These are phyloP conservation scores for Grammomys dolichurus DNA, from an alignment of 2,113 vertebrate species.

Conservation along the genomic window DNA sequence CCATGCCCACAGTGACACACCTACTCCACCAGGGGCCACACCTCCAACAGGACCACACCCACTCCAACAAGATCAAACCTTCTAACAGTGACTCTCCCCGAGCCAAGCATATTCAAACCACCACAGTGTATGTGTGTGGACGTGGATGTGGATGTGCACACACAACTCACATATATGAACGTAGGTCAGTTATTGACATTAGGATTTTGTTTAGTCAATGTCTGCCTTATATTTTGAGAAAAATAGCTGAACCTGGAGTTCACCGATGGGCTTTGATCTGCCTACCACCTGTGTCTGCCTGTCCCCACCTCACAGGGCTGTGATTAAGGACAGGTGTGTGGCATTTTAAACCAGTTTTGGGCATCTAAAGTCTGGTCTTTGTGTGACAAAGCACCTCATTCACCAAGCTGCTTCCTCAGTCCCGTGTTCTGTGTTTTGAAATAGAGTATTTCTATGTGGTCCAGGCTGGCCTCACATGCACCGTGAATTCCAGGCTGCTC, in stretches of 20 bases:
- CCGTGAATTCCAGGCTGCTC: not conserved
- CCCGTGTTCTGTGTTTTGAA: not conserved
- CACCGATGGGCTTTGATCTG: not conserved
- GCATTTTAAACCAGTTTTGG: too few relatives aligned
- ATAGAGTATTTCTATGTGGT: not conserved
- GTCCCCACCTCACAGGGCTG: not conserved
- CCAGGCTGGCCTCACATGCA: not conserved
- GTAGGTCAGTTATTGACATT: not conserved
- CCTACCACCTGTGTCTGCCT: not conserved
- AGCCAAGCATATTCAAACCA: too few relatives aligned
- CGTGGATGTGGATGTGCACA: not conserved
- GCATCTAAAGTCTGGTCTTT: not conserved
- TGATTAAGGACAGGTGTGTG: too few relatives aligned
- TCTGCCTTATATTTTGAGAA: not conserved
- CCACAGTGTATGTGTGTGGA: not conserved
- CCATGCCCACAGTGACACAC: too few relatives aligned
- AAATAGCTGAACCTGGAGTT: not conserved
- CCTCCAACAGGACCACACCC: too few relatives aligned
- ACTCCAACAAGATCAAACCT: too few relatives aligned
- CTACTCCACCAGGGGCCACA: too few relatives aligned
- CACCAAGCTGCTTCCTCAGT: not conserved
- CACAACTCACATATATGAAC: too few relatives aligned
- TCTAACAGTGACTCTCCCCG: too few relatives aligned
- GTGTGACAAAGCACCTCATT: not conserved
- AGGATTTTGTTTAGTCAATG: not conserved